Evolutionary conservation across 37 sponge, comb jelly and placozoan species (phyloP).

Genomic region (Halichondria panicea): DNA sequence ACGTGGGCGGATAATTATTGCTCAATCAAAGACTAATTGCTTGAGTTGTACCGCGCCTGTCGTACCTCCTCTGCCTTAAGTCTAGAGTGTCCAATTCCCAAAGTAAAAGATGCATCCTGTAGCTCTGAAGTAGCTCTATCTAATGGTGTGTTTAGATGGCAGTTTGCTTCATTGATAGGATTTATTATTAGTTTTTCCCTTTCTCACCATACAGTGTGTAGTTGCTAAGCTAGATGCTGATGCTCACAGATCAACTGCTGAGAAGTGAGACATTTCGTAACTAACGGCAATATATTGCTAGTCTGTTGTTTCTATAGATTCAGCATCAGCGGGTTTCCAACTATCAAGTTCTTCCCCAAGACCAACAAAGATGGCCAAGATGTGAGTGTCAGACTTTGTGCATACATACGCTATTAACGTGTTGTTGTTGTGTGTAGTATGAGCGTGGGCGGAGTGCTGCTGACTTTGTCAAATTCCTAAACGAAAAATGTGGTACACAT

Average conservation of each 20-base stretch:
- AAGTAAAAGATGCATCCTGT: not conserved
- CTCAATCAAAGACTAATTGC: no score
- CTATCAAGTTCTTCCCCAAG: constrained; percentile 94
- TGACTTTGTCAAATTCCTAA: constrained; percentile 82
- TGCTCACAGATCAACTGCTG: constrained; percentile 71
- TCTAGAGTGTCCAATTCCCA: no score
- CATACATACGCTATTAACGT: not conserved
- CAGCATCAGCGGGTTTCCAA: constrained; percentile 90
- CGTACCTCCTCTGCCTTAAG: no score
- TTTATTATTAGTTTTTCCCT: not conserved
- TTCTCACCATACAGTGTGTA: constrained; percentile 71
- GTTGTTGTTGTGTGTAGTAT: constrained; percentile 46
- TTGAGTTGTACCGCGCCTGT: no score
- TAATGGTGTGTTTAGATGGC: not conserved
- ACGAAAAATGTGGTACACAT: constrained; percentile 78
- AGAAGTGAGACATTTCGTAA: constrained; percentile 38
- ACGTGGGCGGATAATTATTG: no score
- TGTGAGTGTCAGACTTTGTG: constrained; percentile 34
- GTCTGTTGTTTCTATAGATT: constrained; percentile 42
- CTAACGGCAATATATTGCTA: not conserved
- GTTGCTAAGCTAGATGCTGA: constrained; percentile 97
- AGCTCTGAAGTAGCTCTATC: no score
- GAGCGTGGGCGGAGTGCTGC: constrained; percentile 59
- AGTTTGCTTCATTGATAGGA: not conserved
- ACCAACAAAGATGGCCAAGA: constrained; percentile 90